Evolutionary conservation across 2,113 vertebrate genomes (phyloP), one percentile per base, ranked within the genome.

Genomic region (Hoplias malabaricus): DNA sequence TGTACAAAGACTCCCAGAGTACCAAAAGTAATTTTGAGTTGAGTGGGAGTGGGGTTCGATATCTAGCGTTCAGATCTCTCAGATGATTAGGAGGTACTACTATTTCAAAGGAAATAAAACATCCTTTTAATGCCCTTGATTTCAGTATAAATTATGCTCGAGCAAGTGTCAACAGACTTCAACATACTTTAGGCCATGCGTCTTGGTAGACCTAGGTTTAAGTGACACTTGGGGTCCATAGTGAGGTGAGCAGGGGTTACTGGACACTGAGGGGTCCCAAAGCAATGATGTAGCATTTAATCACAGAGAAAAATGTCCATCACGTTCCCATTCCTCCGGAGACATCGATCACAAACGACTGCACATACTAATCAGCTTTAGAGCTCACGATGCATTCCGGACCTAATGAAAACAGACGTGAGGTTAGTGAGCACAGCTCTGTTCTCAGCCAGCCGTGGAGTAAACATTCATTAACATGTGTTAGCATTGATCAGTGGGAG

Each of bases 381-480:
- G 50, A 34, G 42, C 31, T 71, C 10, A 57, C 48, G 23, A 84
- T 82, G 67, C 38, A 81, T 78, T 81, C 57, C 34, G 19, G 82
- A 77, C 23, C 61, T 88, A 87, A 89, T 84, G 73, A 76, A 70
- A 80, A 29, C 69, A 77, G 88, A 86, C 85, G 80, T 73, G 74
- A 80, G 83, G 83, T 87, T 84, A 77, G 73, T 31, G 1, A 53
- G 8, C 80, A 66, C 77, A 33, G 82, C 72, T 80, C 69, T 78
- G 77, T 79, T 75, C 48, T 69, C 84, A 79, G 75, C 85, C 84
- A 87, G 68, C 80, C 36, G 19, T 86, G 80, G 66, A 85, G 83
- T 85, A 86, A 88, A 90, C 82, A 88, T 31, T 85, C 85, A 86
- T 90, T 88, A 87, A 85, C 84, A 84, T 80, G 67, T 86, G 83